phyloP scores from a whole-genome alignment of 2,113 vertebrate species.

The Seriola rivoliana region DNA sequence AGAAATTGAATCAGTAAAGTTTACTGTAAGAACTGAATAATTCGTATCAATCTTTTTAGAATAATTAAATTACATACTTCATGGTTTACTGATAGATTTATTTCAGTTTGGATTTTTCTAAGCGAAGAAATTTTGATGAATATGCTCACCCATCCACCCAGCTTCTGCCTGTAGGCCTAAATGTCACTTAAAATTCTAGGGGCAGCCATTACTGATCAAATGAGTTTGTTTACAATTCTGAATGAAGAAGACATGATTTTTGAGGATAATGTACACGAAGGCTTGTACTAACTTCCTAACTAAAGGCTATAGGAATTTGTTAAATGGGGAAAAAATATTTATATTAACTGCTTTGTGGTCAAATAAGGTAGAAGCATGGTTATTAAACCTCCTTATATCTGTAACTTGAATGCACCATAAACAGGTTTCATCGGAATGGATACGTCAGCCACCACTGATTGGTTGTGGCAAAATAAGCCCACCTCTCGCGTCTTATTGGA shows the following conservation, averaged over 20 bases:
- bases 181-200: not conserved
- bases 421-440: constrained; percentile 17
- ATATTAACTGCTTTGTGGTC: not conserved
- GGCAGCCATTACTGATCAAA: not conserved
- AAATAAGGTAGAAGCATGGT: not conserved
- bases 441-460: constrained; percentile 42
- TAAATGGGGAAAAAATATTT: not conserved
- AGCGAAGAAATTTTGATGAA: too few species aligned
- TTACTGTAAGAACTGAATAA: too few species aligned
- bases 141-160: too few species aligned
- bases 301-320: not conserved
- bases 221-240: not conserved
- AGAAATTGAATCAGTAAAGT: too few species aligned
- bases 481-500: constrained; percentile 35
- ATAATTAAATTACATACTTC: too few species aligned
- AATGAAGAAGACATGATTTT: not conserved
- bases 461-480: not conserved
- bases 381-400: not conserved
- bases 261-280: not conserved
- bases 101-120: too few species aligned
- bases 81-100: too few species aligned
- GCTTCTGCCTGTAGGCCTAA: not conserved
- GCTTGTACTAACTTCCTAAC: not conserved
- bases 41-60: too few species aligned
- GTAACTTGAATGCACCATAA: constrained; percentile 5